Conservation (phyloP, 2,797 vertebrate species). For the Microtus obscurus region DNA sequence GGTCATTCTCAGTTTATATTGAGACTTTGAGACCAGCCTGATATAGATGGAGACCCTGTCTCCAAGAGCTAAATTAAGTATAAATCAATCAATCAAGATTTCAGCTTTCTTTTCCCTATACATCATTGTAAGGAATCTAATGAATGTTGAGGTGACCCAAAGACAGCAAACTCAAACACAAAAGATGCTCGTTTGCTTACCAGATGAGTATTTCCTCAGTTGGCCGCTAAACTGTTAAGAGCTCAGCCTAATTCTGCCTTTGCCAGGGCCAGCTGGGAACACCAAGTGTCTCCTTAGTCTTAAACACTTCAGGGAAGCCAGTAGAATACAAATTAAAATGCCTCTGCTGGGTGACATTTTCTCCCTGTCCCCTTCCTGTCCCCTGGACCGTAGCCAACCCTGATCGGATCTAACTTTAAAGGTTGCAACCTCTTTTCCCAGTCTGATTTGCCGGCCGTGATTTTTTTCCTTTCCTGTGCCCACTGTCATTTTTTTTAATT, state of each 20-base stretch:
- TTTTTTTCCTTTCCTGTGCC: background rate
- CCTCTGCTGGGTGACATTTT: background rate
- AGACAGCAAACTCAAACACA: background rate
- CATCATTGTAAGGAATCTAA: background rate
- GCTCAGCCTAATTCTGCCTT: background rate
- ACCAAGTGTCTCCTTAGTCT: background rate
- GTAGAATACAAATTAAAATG: background rate
- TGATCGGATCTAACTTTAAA: background rate
- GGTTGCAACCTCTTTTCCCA: background rate
- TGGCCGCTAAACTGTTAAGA: background rate
- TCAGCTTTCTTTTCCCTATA: background rate
- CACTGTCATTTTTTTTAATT: background rate
- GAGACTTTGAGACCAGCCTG: background rate
- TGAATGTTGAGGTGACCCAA: background rate
- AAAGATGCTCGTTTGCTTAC: background rate
- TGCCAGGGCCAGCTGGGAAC: background rate
- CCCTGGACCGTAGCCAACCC: background rate
- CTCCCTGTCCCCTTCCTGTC: background rate
- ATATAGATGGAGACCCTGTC: background rate
- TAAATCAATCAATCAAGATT: background rate
- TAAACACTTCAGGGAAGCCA: background rate
- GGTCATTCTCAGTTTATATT: background rate
- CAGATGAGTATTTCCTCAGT: background rate
- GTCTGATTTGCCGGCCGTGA: background rate
- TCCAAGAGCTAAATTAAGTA: background rate